A percentile compares a stretch with the other conserved stretches of the same genome.
phyloP scores from a whole-genome alignment of 2,797 vertebrate genomes.

The Gallinago solitaria region DNA sequence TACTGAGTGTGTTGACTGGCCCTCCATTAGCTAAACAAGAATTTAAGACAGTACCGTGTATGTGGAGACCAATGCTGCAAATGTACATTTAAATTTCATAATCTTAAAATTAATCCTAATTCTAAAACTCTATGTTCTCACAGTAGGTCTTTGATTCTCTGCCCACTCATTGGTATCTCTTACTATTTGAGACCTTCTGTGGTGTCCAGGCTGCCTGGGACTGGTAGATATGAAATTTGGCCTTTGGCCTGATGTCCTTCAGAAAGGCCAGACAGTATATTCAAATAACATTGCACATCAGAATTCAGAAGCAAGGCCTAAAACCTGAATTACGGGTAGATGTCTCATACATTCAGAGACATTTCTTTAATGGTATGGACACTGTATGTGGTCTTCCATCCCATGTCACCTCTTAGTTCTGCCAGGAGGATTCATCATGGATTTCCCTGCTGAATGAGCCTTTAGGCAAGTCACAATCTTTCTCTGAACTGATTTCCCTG shows the following conservation, averaged over 20 bases:
- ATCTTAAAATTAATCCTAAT: background rate
- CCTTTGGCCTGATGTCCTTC: background rate
- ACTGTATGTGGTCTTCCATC: background rate
- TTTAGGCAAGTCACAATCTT: background rate
- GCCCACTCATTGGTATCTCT: background rate
- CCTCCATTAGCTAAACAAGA: background rate
- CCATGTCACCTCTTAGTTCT: background rate
- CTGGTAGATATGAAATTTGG: background rate
- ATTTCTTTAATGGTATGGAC: background rate
- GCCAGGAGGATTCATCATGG: background rate
- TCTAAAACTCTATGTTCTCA: background rate
- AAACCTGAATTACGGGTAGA: background rate
- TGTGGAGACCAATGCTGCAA: background rate
- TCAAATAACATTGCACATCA: accelerated
- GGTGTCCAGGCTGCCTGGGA: background rate
- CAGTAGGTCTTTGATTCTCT: background rate
- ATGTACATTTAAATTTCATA: background rate
- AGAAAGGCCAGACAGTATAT: background rate
- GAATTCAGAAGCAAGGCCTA: background rate
- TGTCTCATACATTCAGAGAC: accelerated
- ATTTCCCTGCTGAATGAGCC: background rate
- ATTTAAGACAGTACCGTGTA: background rate
- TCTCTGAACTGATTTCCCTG: background rate
- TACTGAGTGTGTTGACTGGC: background rate
- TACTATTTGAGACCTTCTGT: background rate